Base-by-base conservation (phyloP, 30 jellyfish, hydroid and myxozoan genomes). In the Euphysa ruthae region DNA sequence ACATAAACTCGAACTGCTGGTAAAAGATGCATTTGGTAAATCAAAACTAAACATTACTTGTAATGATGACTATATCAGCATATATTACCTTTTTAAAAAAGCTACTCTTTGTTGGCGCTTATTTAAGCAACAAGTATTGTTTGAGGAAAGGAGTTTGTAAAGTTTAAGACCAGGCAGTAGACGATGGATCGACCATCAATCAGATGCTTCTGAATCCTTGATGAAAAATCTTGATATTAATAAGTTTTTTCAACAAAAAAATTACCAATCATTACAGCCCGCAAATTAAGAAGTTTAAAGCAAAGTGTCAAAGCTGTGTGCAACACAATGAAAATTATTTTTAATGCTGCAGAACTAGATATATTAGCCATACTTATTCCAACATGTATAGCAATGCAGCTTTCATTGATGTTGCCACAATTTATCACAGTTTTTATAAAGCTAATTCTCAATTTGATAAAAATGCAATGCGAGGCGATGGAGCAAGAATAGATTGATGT, bases 131-230 rank as follows among this genome's bases (percentile, higher is more conserved):
- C 69, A 55, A 55, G 20, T 43, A 18, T 20, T 55, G 15, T 55
- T 55, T 55, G 38, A 55, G 69, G 69, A 18, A 55, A 20, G 3
- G 33, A 4, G 27, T 55, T 20, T 29, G 27, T 55, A 4, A 34
- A 43, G 1, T 55, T 20, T 29, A 55, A 61, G 74, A 2, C 74
- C 74, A 61, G 16, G 64, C 24, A 62, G 74, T 5, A 25, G 63
- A 4, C 7, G 69, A 5, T 61, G 74, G 74, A 20, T 55, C 3
- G 69, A 55, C 16, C 69, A 55, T 25, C 55, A 55, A 55, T 1
- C 4, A 20, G 69, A 34, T 18, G 69, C 69, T 15, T 55, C 27
- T 4, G 13, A 16, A 15, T 55, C 69, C 43, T 43, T 20, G 16
- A 18, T 55, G 33, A 34, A 55, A 34, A 55, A 55, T n/a, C 69